A percentile compares a stretch with the other conserved stretches of the same genome.
These are phyloP conservation scores for Sicus ferrugineus DNA, from an alignment of 2,888 invertebrate genomes.

Conservation along the genomic window DNA sequence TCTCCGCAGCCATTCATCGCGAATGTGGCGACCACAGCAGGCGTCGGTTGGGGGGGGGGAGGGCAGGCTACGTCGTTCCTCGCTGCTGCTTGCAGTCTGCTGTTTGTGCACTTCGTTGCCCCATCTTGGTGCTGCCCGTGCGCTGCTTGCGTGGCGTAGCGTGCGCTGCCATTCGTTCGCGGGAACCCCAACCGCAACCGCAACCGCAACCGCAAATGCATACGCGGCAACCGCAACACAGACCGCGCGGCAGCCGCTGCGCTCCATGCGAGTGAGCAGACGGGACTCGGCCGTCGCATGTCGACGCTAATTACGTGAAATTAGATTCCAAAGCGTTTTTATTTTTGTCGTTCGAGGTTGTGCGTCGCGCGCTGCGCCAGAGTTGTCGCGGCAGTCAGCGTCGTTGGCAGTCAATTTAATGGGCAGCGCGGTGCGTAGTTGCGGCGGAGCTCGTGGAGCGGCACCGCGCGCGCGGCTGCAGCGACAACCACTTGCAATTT, in stretches of 20 bases:
- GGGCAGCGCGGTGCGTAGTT: conserved; percentile 26
- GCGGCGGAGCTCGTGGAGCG: conserved; percentile 11
- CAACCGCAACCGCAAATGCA: conserved; percentile 11
- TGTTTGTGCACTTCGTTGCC: neutral
- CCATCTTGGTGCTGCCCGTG: neutral
- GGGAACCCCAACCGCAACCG: neutral
- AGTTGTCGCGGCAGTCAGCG: neutral
- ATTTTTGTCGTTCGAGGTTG: conserved; percentile 29
- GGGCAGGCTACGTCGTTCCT: neutral
- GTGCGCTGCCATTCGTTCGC: conserved; percentile 28
- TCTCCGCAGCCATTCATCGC: no score
- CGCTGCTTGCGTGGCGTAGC: conserved; percentile 8
- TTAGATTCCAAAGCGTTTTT: conserved; percentile 32
- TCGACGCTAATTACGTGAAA: conserved; percentile 32
- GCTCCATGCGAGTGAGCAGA: conserved; percentile 15
- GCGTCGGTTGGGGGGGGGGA: neutral
- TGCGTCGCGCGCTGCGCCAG: conserved; percentile 20
- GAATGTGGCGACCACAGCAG: neutral
- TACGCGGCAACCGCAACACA: neutral
- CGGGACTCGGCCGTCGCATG: conserved; percentile 27
- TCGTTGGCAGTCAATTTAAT: conserved; percentile 33
- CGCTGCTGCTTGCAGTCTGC: neutral
- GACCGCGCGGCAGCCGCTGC: neutral
- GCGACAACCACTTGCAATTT: conserved; percentile 8
- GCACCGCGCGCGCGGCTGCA: neutral